These are phyloP conservation scores for Acanthosoma haemorrhoidale DNA, from an alignment of 2,888 invertebrate species.

Conservation along the genomic window DNA sequence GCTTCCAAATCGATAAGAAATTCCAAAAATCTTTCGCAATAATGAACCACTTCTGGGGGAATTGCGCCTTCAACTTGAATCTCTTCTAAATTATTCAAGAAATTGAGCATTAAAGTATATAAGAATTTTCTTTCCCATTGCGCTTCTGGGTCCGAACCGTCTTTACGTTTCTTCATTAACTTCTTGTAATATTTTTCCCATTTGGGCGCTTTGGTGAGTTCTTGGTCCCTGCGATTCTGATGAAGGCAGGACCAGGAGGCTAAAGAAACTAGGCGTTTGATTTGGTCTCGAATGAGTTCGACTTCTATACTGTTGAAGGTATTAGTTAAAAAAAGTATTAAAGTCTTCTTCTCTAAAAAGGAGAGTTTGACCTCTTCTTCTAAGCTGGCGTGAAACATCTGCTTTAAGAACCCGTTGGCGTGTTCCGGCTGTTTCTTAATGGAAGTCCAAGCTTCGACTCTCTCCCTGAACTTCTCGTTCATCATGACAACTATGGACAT, in stretches of 20 bases:
- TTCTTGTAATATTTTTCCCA: conserved; percentile 90
- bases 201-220: conserved; percentile 79
- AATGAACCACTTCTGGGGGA: conserved; percentile 7
- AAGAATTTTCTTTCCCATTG: conserved; percentile 85
- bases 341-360: conserved; percentile 68
- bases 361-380: conserved; percentile 39
- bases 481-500: conserved; percentile 97
- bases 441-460: conserved; percentile 92
- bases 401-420: conserved; percentile 76
- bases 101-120: conserved; percentile 78
- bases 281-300: conserved; percentile 84
- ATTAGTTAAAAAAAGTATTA: conserved; percentile 89
- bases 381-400: conserved; percentile 70
- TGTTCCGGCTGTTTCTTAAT: conserved; percentile 72
- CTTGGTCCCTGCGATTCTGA: conserved; percentile 75
- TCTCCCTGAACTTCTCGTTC: conserved; percentile 96
- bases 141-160: conserved; percentile 59
- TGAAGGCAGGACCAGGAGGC: conserved; percentile 91
- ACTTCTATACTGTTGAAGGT: conserved; percentile 98
- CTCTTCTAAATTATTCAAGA: conserved; percentile 71
- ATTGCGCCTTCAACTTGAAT: conserved; percentile 57
- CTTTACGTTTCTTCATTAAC: conserved; percentile 73
- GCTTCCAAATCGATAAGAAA: conserved; percentile 94
- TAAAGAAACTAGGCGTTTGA: conserved; percentile 73
- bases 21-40: conserved; percentile 82